Conservation (phyloP, 2,797 vertebrate genomes). For the Lepus oiostolus region DNA sequence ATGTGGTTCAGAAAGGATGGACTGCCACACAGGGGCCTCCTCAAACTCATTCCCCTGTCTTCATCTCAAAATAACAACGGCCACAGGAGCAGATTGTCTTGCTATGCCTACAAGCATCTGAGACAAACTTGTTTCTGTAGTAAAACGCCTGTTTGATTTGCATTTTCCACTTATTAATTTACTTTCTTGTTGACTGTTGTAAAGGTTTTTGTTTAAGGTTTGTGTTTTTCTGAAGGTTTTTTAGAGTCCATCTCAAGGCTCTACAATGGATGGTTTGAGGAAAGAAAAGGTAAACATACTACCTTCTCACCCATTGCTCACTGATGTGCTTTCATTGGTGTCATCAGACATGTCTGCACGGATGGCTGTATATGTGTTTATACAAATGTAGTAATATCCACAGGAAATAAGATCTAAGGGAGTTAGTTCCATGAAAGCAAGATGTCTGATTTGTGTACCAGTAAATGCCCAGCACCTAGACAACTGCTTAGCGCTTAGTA, state of each 20-base stretch:
- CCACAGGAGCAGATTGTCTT: neutral
- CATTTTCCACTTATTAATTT: neutral
- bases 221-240: neutral
- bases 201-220: neutral
- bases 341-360: neutral
- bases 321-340: neutral
- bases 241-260: neutral
- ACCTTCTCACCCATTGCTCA: neutral
- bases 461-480: neutral
- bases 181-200: too few relatives aligned
- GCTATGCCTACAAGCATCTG: neutral
- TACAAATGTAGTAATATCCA: neutral
- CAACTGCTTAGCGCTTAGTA: neutral
- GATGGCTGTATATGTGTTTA: neutral
- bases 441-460: neutral
- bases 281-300: neutral
- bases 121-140: neutral
- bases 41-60: neutral
- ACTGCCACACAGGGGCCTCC: neutral
- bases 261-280: neutral
- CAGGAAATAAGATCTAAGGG: neutral
- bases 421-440: neutral
- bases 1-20: neutral
- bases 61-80: neutral
- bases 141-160: neutral